Conservation (phyloP, 1,140 invertebrate genomes). For the Mamestra configurata region DNA sequence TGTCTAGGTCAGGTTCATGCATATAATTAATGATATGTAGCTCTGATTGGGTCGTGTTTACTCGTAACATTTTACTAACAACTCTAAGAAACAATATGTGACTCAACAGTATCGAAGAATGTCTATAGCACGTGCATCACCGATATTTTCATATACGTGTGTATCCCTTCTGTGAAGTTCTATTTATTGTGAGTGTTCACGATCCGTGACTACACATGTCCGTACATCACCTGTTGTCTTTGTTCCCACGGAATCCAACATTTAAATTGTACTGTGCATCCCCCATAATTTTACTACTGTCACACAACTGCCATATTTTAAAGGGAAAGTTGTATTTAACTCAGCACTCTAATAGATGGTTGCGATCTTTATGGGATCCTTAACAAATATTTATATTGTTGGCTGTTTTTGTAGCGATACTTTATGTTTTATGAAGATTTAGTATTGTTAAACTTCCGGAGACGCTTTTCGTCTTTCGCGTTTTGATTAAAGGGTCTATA, state of each 20-base stretch:
- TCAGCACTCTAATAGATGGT: slow-evolving; percentile 17
- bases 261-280: slow-evolving; percentile 39
- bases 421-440: neutral
- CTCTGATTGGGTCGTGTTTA: neutral
- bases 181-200: slow-evolving; percentile 56
- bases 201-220: slow-evolving; percentile 79
- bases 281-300: slow-evolving; percentile 43
- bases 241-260: slow-evolving; percentile 73
- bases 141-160: neutral
- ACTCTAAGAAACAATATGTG: neutral
- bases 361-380: slow-evolving; percentile 13
- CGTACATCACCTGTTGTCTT: slow-evolving; percentile 79
- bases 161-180: slow-evolving; percentile 8
- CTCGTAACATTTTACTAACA: neutral
- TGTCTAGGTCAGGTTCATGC: neutral
- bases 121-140: neutral
- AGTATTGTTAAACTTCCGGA: neutral
- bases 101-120: neutral
- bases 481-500: neutral
- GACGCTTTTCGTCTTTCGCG: neutral
- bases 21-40: neutral
- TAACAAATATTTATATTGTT: neutral
- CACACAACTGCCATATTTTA: slow-evolving; percentile 33
- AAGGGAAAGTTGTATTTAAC: slow-evolving; percentile 32
- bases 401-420: neutral